These are phyloP conservation scores for Ianthella basta DNA, from an alignment of 37 sponge, comb jelly and placozoan genomes.

Conservation along the genomic window DNA sequence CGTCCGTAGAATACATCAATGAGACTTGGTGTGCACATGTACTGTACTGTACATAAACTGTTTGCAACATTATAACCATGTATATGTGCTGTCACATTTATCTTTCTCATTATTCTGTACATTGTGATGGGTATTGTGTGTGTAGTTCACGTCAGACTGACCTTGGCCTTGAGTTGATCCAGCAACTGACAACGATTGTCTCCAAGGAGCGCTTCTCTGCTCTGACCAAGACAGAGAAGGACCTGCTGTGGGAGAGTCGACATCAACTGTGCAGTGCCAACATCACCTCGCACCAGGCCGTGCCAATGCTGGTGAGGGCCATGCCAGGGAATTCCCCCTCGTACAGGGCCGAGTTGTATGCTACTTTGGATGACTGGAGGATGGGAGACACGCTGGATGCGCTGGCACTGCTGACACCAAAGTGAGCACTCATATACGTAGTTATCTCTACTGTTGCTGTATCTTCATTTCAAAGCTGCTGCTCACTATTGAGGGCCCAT, in stretches of 20 bases:
- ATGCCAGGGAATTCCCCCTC: background rate
- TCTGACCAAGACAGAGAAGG: background rate
- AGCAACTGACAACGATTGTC: background rate
- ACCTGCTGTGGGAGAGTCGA: constrained; percentile 7
- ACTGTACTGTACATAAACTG: too few species aligned
- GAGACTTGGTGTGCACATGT: too few species aligned
- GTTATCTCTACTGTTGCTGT: too few species aligned
- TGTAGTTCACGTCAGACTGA: background rate
- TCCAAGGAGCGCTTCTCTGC: background rate
- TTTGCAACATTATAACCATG: too few species aligned
- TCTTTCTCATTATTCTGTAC: too few species aligned
- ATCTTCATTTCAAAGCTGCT: too few species aligned
- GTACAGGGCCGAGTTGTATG: background rate
- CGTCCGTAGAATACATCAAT: too few species aligned
- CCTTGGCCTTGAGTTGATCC: background rate
- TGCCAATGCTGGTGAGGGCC: constrained; percentile 12
- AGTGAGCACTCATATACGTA: background rate
- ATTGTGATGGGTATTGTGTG: background rate
- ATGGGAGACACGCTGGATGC: constrained; percentile 16
- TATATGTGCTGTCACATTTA: too few species aligned
- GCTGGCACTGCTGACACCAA: constrained; percentile 21
- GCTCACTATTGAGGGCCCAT: too few species aligned
- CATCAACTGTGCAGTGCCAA: background rate
- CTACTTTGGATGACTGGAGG: background rate
- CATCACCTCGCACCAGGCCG: background rate